Conservation (phyloP, 2,113 vertebrate genomes). For the Gymnobelideus leadbeateri region DNA sequence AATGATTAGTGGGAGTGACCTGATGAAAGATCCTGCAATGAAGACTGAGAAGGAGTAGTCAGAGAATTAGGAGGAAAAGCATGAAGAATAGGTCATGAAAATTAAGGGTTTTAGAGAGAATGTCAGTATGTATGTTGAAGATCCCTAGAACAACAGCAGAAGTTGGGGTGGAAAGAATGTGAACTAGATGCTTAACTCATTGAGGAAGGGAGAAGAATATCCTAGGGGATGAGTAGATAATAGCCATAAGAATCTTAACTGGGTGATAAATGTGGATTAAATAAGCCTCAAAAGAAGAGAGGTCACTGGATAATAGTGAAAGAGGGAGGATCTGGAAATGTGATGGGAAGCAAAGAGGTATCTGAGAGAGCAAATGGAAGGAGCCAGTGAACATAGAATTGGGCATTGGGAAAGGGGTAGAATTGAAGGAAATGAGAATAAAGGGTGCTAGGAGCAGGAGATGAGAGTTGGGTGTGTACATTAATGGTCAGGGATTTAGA, state of each 20-base stretch:
- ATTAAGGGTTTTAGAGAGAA: not conserved
- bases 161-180: not conserved
- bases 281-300: not conserved
- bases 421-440: not conserved
- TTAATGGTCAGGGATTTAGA: not conserved
- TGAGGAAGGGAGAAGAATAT: not conserved
- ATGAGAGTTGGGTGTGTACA: not conserved
- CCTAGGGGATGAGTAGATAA: not conserved
- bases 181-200: not conserved
- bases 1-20: not conserved
- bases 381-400: not conserved
- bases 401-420: not conserved
- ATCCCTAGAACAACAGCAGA: not conserved
- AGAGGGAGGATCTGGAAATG: not conserved
- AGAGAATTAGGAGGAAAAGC: not conserved
- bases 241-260: not conserved
- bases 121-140: not conserved
- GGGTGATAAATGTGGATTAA: not conserved
- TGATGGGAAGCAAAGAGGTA: not conserved
- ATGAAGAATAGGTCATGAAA: not conserved
- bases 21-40: not conserved
- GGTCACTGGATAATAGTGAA: not conserved
- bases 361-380: not conserved
- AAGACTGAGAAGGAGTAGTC: not conserved
- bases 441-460: not conserved